Evolutionary conservation across 2,888 invertebrate genomes (phyloP).

Genomic region (Hypsopygia costalis): DNA sequence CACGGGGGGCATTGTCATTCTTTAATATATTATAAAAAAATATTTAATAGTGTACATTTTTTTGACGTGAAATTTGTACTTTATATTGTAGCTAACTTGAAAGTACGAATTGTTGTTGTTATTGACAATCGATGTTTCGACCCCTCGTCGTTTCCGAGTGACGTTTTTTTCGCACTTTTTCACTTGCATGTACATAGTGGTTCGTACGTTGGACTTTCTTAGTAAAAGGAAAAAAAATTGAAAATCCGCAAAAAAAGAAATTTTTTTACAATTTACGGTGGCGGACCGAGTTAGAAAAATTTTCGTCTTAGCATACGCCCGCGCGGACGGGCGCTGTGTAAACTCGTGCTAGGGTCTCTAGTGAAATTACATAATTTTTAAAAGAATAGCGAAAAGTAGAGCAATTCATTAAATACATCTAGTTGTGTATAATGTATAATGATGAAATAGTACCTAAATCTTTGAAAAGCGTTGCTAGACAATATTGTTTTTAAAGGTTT

Average conservation of each 20-base stretch:
- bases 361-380: slow-evolving; percentile 49
- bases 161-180: slow-evolving; percentile 56
- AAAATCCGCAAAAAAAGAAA: slow-evolving; percentile 56
- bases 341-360: slow-evolving; percentile 60
- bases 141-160: slow-evolving; percentile 60
- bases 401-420: slow-evolving; percentile 70
- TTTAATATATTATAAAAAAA: slow-evolving; percentile 20
- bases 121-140: slow-evolving; percentile 41
- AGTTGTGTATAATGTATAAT: slow-evolving; percentile 68
- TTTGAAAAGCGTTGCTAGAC: slow-evolving; percentile 69
- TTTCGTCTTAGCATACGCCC: slow-evolving; percentile 41
- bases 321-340: slow-evolving; percentile 39
- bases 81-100: slow-evolving; percentile 43
- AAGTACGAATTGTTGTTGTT: slow-evolving; percentile 51
- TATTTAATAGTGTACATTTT: slow-evolving; percentile 36
- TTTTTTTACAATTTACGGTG: slow-evolving; percentile 56
- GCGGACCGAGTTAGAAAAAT: slow-evolving; percentile 54
- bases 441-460: slow-evolving; percentile 60
- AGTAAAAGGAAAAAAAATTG: slow-evolving; percentile 47
- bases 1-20: slow-evolving; percentile 47
- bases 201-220: slow-evolving; percentile 39
- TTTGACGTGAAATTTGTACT: slow-evolving; percentile 59
- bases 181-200: slow-evolving; percentile 65
- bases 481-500: slow-evolving; percentile 60
- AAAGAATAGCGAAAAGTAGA: slow-evolving; percentile 65